Conservation (phyloP, 2,888 invertebrate species). For the Acleris literana region DNA sequence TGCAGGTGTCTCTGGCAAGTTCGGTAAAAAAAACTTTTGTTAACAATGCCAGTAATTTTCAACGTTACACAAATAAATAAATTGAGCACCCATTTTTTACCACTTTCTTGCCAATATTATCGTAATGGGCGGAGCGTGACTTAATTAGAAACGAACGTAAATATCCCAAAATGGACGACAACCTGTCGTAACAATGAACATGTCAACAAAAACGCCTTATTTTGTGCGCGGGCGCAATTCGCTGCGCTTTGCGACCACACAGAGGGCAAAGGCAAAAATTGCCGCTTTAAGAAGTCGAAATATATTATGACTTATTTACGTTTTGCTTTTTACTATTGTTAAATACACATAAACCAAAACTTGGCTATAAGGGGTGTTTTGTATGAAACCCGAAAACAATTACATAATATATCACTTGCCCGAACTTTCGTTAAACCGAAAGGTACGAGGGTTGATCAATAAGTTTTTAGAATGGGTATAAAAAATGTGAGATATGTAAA, state of each 20-base stretch:
- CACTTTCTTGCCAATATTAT: constrained; percentile 6
- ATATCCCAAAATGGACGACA: constrained; percentile 41
- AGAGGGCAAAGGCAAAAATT: constrained; percentile 46
- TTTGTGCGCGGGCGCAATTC: constrained; percentile 51
- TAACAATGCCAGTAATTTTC: background rate
- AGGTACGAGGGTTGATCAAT: too few species aligned
- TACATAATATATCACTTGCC: too few species aligned
- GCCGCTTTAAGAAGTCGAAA: background rate
- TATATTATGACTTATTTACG: constrained; percentile 1
- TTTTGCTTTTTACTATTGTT: background rate
- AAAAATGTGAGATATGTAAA: too few species aligned
- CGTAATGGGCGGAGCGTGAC: constrained; percentile 27
- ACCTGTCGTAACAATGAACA: constrained; percentile 43
- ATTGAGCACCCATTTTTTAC: constrained; percentile 11
- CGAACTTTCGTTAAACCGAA: too few species aligned
- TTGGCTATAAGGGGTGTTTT: too few species aligned
- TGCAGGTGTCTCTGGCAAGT: too few species aligned
- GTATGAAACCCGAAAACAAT: too few species aligned
- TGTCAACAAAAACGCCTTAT: constrained; percentile 50
- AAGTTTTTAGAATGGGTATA: too few species aligned
- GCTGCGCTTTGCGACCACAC: constrained; percentile 55
- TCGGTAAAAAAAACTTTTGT: too few species aligned
- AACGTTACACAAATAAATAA: constrained; percentile 1
- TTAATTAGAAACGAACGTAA: constrained; percentile 34
- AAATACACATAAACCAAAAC: too few species aligned